Conservation (phyloP, 1,140 invertebrate genomes). For the Arctopsyche grandis region DNA sequence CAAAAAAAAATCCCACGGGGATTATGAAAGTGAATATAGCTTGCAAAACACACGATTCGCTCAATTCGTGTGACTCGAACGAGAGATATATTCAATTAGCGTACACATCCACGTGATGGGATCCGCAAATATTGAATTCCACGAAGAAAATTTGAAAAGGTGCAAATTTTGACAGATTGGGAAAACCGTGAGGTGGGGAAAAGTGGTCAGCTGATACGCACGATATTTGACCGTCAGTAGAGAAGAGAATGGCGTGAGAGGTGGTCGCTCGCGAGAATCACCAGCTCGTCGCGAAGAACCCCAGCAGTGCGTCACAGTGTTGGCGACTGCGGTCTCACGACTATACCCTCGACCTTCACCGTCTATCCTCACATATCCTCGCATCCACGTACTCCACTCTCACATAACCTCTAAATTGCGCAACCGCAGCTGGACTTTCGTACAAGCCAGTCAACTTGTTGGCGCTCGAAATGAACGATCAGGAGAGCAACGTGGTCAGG, state of each 20-base stretch:
- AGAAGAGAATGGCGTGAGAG: background rate
- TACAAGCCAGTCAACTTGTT: slow-evolving; percentile 4
- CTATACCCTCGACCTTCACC: background rate
- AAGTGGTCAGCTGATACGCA: no score
- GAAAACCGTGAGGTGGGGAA: no score
- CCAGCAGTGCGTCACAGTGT: slow-evolving; percentile 50
- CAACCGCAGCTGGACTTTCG: background rate
- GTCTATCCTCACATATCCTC: background rate
- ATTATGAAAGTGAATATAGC: no score
- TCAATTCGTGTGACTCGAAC: no score
- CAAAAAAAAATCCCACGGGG: no score
- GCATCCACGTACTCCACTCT: background rate
- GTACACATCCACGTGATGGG: background rate
- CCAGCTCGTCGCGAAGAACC: background rate
- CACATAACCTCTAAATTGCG: background rate
- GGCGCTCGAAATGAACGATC: slow-evolving; percentile 54
- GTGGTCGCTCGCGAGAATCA: background rate
- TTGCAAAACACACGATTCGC: no score
- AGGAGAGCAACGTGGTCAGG: slow-evolving; percentile 56
- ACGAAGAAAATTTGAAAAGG: background rate
- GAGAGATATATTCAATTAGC: no score
- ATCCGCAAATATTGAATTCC: background rate
- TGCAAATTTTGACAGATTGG: no score
- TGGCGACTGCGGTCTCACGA: slow-evolving; percentile 45
- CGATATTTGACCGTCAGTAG: background rate